Base-by-base conservation (phyloP, 2,113 vertebrate genomes). In the Seriola rivoliana region DNA sequence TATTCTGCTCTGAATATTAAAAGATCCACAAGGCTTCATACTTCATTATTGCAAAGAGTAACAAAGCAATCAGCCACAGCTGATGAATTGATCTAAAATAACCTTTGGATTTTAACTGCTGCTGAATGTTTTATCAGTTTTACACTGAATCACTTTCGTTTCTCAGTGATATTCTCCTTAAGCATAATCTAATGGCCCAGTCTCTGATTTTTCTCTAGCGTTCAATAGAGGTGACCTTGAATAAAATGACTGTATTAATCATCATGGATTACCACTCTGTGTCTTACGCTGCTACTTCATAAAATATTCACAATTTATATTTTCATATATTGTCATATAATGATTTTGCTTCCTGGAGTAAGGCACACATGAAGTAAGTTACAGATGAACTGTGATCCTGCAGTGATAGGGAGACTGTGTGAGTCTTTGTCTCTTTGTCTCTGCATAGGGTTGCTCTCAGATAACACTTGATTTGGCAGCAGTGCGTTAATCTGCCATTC, bases 401-500 rank as follows among this genome's bases (percentile, higher is more conserved):
- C 16, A 67, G 32, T 57, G 71, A 40, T 48, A 46, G 46, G 14
- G 1, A 14, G 23, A 16, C 60, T 65, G 50, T 36, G 63, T 36
- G 36, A 63, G 58, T 71, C 19, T 57, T 66, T 69, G 38, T 54
- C 21, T 85, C 55, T 74, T 63, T 76, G 74, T 74, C 57, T 60
- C 68, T 21, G 40, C 50, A n/a, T 16, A 11, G 4, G 16, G 23
- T 5, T 32, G 4, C 59, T 78, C 70, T 62, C 23, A 75, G 77
- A 85, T 71, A 88, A 74, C 46, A 23, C 38, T 69, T 23, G 57
- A 72, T 83, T 84, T 69, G 63, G 78, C 82, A 87, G 82, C 71
- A 55, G 64, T 72, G 74, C 44, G 73, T 68, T 89, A 80, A 88
- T 84, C 80, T 84, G 64, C 71, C 65, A 84, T 69, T 85, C 71